Conservation (phyloP, 2,888 invertebrate genomes). For the Andrena camellia region DNA sequence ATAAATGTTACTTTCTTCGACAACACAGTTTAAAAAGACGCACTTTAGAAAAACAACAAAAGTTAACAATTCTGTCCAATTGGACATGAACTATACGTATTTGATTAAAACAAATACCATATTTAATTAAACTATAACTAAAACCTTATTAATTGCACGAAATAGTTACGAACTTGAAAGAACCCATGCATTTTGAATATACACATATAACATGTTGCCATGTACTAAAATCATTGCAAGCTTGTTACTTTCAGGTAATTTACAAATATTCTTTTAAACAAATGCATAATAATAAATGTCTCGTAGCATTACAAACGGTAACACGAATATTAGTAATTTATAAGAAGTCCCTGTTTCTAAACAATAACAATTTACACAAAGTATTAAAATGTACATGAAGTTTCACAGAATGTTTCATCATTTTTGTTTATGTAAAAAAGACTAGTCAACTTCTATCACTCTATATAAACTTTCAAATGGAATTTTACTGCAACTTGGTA, state of each 20-base stretch:
- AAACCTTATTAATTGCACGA: constrained; percentile 48
- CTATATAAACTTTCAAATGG: constrained; percentile 24
- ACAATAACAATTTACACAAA: constrained; percentile 39
- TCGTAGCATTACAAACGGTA: neutral
- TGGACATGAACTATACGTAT: constrained; percentile 23
- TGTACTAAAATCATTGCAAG: constrained; percentile 2
- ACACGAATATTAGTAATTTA: constrained; percentile 11
- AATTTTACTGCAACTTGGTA: constrained; percentile 35
- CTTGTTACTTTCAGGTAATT: constrained; percentile 14
- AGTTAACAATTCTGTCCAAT: constrained; percentile 13
- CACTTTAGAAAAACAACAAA: constrained; percentile 20
- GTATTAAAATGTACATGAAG: constrained; percentile 34
- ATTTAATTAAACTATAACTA: constrained; percentile 31
- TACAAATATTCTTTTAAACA: constrained; percentile 23
- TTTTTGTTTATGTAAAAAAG: constrained; percentile 43
- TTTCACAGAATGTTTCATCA: constrained; percentile 22
- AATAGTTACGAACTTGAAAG: constrained; percentile 26
- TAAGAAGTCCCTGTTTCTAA: constrained; percentile 22
- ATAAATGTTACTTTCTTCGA: constrained; percentile 29
- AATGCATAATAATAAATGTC: neutral
- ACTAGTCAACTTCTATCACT: constrained; percentile 29
- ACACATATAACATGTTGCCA: constrained; percentile 9
- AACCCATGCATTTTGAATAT: constrained; percentile 43
- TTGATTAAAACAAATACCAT: constrained; percentile 15
- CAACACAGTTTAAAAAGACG: constrained; percentile 34